Conservation (phyloP, 2,113 vertebrate genomes). For the Ancistrus triradiatus region DNA sequence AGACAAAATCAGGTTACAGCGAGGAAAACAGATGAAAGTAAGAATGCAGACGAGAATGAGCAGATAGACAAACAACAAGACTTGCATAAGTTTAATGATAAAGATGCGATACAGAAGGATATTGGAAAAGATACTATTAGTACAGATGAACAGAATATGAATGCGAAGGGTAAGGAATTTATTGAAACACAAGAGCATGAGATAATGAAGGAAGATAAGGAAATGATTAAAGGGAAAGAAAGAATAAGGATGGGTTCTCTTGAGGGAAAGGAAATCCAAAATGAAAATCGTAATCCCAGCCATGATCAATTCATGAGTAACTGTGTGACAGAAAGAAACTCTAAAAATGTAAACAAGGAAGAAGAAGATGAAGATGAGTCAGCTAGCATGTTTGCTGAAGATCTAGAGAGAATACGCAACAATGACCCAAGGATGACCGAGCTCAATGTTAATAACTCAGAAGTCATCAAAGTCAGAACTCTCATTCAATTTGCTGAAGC, state of each 20-base stretch:
- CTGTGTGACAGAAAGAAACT: slow-evolving; percentile 50
- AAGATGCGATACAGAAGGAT: slow-evolving; percentile 40
- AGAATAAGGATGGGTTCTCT: slow-evolving; percentile 4
- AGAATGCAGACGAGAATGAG: slow-evolving; percentile 12
- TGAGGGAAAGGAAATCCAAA: slow-evolving; percentile 26
- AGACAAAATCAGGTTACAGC: slow-evolving; percentile 55
- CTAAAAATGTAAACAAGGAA: slow-evolving; percentile 54
- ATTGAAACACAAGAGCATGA: slow-evolving; percentile 32
- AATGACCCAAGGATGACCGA: slow-evolving; percentile 78
- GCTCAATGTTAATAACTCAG: slow-evolving; percentile 94
- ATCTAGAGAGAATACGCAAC: slow-evolving; percentile 80
- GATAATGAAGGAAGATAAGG: slow-evolving; percentile 55
- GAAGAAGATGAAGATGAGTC: slow-evolving; percentile 72
- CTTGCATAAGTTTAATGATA: slow-evolving; percentile 6
- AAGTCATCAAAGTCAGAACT: slow-evolving; percentile 89
- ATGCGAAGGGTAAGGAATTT: slow-evolving; percentile 47
- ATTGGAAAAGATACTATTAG: slow-evolving; percentile 40
- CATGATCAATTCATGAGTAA: slow-evolving; percentile 47
- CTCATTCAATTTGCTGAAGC: slow-evolving; percentile 88
- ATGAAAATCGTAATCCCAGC: neutral
- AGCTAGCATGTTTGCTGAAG: slow-evolving; percentile 88
- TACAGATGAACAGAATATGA: slow-evolving; percentile 50
- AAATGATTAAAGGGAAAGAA: slow-evolving; percentile 1
- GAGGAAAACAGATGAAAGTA: slow-evolving; percentile 47
- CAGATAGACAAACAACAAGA: slow-evolving; percentile 17